Base-by-base conservation (phyloP, 2,113 vertebrate genomes). In the Varanus salvator region DNA sequence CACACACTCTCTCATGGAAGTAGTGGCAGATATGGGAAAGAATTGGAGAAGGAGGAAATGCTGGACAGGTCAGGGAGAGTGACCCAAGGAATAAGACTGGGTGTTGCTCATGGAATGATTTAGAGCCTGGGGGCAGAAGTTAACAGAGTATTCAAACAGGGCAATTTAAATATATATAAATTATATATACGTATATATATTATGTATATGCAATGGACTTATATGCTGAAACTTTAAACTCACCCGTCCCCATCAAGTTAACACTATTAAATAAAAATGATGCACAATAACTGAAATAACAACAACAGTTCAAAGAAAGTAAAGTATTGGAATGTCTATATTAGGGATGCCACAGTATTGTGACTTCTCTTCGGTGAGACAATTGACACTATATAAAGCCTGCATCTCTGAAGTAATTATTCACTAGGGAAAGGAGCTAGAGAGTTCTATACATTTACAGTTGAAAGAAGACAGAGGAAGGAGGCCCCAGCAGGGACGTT, bases 381-480 rank as follows among this genome's bases (percentile, higher is more conserved):
- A 89, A 77, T 48, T 69, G 50, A 31, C 72, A 75, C 48, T 77
- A 52, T 52, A 68, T 77, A 77, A 85, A 85, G 69, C 25, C 71
- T 34, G 34, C 57, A 52, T 78, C 82, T 15, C 82, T 69, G 64
- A 4, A 54, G 74, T 85, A 80, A 85, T 68, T 54, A 80, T 44
- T 80, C 83, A 85, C 64, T 69, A 54, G 52, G 75, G 84, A 80
- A 85, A 78, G n/a, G 8, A 80, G 50, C 72, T 54, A 78, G 48
- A 78, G 54, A 85, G 75, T 60, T 80, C 34, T 69, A 64, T 85
- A 80, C 66, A 85, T 90, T 84, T 85, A 69, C 50, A 71, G 34
- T n/a, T 71, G 74, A 85, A 89, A 68, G 88, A 85, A 68, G 64
- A 77, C 75, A 54, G 74, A 80, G 88, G 64, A 78, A 85, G 75